Percentiles rank a stretch among this genome's conserved stretches.
phyloP scores from a whole-genome alignment of 2,888 invertebrate species.

The Amphiduros pacificus region DNA sequence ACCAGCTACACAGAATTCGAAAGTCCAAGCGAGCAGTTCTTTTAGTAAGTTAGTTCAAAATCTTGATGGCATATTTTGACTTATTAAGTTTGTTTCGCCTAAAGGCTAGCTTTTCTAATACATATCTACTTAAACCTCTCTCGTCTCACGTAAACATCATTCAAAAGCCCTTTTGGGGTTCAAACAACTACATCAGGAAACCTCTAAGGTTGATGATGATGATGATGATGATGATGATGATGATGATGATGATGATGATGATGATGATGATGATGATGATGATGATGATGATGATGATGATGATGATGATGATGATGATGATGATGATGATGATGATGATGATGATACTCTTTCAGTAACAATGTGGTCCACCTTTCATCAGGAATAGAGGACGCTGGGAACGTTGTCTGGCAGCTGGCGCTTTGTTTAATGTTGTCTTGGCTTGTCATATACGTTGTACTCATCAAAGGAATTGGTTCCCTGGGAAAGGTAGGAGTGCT shows the following conservation, averaged over 20 bases:
- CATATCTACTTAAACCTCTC: too few relatives aligned
- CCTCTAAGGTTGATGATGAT: too few relatives aligned
- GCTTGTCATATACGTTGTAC: slow-evolving; percentile 39
- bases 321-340: neutral
- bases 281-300: neutral
- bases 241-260: too few relatives aligned
- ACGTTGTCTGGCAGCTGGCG: slow-evolving; percentile 32
- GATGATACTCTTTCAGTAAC: slow-evolving; percentile 29
- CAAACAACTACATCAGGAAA: too few relatives aligned
- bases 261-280: slow-evolving; percentile 3
- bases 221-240: too few relatives aligned
- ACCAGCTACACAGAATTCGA: neutral
- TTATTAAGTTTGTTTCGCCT: too few relatives aligned
- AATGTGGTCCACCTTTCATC: slow-evolving; percentile 36
- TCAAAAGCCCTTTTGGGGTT: too few relatives aligned
- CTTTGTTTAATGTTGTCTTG: slow-evolving; percentile 39
- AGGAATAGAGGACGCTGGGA: slow-evolving; percentile 36
- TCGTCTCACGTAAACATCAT: too few relatives aligned
- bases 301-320: slow-evolving; percentile 7
- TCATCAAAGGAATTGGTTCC: slow-evolving; percentile 43
- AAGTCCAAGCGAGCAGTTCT: slow-evolving; percentile 14
- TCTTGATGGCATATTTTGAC: too few relatives aligned
- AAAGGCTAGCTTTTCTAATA: too few relatives aligned
- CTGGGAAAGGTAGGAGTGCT: slow-evolving; percentile 43
- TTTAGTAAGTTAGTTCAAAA: slow-evolving; percentile 17